Percentiles rank a stretch among this genome's conserved stretches.
Evolutionary conservation across 2,797 vertebrate species (phyloP).

Genomic region (Rhabdophis nuchalis): DNA sequence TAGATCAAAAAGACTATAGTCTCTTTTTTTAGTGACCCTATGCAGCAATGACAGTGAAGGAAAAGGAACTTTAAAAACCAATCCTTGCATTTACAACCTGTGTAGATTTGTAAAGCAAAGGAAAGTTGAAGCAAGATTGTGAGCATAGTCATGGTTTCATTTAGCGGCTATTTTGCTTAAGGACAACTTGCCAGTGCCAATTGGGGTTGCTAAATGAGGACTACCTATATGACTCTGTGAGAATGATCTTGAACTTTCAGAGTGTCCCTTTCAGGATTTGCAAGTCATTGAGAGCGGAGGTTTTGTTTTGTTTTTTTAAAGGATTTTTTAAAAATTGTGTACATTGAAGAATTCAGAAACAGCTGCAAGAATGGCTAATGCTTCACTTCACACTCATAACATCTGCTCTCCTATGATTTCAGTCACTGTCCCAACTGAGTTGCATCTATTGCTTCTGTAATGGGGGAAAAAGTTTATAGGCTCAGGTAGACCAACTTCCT

Average conservation of each 20-base stretch:
- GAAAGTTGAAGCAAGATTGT: neutral
- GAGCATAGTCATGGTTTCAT: neutral
- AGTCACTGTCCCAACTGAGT: neutral
- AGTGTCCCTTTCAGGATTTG: neutral
- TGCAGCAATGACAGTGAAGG: neutral
- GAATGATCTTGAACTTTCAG: neutral
- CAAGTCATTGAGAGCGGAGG: neutral
- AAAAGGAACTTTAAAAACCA: neutral
- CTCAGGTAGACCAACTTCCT: neutral
- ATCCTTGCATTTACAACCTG: neutral
- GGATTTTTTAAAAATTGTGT: neutral
- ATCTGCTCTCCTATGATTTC: neutral
- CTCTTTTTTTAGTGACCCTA: neutral
- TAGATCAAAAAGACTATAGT: neutral
- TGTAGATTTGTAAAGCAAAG: neutral
- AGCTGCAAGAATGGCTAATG: neutral
- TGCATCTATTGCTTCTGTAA: neutral
- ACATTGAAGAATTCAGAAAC: neutral
- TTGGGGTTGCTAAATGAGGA: neutral
- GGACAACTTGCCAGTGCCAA: neutral
- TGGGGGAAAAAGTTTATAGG: neutral
- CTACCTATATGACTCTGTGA: neutral
- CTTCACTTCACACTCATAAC: neutral
- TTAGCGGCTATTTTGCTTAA: neutral
- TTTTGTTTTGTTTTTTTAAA: neutral